Conservation (phyloP, 2,888 invertebrate species). For the Tetropium fuscum region DNA sequence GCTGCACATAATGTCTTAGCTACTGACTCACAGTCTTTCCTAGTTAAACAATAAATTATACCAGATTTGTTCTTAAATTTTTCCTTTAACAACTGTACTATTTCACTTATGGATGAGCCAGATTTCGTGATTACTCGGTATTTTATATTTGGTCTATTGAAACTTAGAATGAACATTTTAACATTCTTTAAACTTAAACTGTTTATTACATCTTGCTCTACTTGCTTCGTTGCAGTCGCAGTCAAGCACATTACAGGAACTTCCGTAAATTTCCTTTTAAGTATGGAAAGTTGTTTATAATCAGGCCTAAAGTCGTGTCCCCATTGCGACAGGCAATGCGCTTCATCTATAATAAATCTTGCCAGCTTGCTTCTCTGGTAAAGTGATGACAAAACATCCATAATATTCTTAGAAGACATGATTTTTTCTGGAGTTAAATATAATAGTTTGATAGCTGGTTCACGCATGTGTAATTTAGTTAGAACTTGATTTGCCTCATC, state of each 20-base stretch:
- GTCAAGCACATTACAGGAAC: conserved; percentile 91
- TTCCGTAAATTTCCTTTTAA: conserved; percentile 78
- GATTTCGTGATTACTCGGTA: conserved; percentile 79
- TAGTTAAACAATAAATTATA: conserved; percentile 95
- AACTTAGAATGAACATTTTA: conserved; percentile 94
- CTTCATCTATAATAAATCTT: conserved; percentile 96
- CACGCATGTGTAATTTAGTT: conserved; percentile 76
- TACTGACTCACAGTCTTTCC: conserved; percentile 89
- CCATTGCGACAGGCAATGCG: conserved; percentile 99
- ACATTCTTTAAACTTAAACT: conserved; percentile 83
- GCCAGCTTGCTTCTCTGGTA: conserved; percentile 80
- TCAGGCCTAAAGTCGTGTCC: conserved; percentile 93
- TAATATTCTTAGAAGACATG: conserved; percentile 82
- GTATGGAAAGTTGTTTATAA: conserved; percentile 84
- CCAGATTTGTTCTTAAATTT: conserved; percentile 82
- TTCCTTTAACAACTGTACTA: conserved; percentile 78
- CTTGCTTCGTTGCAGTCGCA: conserved; percentile 95
- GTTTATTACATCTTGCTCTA: conserved; percentile 88
- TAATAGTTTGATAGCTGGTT: conserved; percentile 83
- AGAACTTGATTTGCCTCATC: conserved; percentile 78
- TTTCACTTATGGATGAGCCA: conserved; percentile 77
- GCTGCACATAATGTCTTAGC: conserved; percentile 73
- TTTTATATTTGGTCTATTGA: conserved; percentile 95
- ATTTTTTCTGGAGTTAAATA: conserved; percentile 99
- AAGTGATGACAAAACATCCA: conserved; percentile 75